Percentiles rank a stretch among this genome's conserved stretches.
Conservation (phyloP, 1,140 invertebrate species). For the Latrodectus geometricus region DNA sequence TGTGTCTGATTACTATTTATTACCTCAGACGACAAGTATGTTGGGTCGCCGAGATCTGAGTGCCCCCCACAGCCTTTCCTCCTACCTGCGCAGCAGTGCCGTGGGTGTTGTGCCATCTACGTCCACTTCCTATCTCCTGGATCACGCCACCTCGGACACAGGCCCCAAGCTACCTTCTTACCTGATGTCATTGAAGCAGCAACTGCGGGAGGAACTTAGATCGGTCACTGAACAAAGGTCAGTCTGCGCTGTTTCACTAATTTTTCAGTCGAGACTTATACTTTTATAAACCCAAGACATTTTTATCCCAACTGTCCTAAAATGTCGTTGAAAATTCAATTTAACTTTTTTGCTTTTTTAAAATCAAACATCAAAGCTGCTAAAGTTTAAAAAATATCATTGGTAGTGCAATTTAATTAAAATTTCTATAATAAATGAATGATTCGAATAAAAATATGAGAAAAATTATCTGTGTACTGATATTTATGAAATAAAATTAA, state of each 20-base stretch:
- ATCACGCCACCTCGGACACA: neutral
- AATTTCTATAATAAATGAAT: no score
- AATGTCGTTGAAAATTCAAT: no score
- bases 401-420: no score
- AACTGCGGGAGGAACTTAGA: constrained; percentile 73
- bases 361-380: no score
- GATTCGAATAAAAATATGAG: no score
- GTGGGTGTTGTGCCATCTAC: constrained; percentile 15
- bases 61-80: constrained; percentile 48
- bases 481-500: no score
- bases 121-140: constrained; percentile 26
- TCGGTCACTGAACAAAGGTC: constrained; percentile 69
- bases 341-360: no score
- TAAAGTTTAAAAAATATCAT: no score
- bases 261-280: neutral
- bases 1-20: neutral
- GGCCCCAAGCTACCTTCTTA: constrained; percentile 68
- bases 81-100: constrained; percentile 62
- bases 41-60: constrained; percentile 70
- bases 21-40: constrained; percentile 69
- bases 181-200: constrained; percentile 72
- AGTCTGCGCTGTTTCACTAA: neutral
- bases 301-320: no score
- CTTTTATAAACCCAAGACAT: no score
- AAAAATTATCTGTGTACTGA: no score